Percentiles rank a stretch among this genome's conserved stretches.
Conservation (phyloP, 2,113 vertebrate genomes). For the Lamprotornis superbus region DNA sequence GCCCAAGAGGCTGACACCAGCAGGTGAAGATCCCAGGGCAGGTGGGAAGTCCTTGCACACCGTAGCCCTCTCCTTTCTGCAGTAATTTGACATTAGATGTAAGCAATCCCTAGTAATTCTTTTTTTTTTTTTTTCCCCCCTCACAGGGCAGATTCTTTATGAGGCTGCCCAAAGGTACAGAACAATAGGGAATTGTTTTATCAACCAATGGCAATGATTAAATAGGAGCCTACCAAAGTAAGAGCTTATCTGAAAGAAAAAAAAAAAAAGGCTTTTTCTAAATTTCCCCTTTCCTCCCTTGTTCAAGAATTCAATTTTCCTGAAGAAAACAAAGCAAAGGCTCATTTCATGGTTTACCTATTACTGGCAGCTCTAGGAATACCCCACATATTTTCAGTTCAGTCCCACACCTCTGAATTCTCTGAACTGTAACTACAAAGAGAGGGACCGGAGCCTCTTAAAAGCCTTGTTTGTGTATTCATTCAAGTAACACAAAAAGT, state of each 20-base stretch:
- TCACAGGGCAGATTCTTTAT: not conserved
- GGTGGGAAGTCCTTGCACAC: not conserved
- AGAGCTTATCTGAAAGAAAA: not conserved
- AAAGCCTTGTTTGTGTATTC: slow-evolving; percentile 27
- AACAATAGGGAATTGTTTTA: slow-evolving; percentile 6
- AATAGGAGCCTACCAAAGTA: not conserved
- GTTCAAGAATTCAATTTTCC: not conserved
- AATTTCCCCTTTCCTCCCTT: not conserved
- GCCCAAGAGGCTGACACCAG: not conserved
- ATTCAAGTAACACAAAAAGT: not conserved
- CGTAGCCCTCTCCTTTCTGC: not conserved
- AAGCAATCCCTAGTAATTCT: not conserved
- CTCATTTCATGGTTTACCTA: slow-evolving; percentile 69
- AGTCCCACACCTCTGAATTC: slow-evolving; percentile 48
- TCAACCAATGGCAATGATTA: not conserved
- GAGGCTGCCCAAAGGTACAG: not conserved
- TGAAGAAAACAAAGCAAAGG: slow-evolving; percentile 12
- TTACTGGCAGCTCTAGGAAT: slow-evolving; percentile 61
- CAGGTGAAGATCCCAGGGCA: not conserved
- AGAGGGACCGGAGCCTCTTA: not conserved
- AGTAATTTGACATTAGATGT: not conserved
- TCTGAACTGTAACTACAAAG: slow-evolving; percentile 63
- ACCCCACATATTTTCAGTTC: slow-evolving; percentile 62
- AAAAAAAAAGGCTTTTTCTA: not conserved
- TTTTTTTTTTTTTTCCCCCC: not conserved